Conservation (phyloP, 2,113 vertebrate species). For the Epinephelus fuscoguttatus region DNA sequence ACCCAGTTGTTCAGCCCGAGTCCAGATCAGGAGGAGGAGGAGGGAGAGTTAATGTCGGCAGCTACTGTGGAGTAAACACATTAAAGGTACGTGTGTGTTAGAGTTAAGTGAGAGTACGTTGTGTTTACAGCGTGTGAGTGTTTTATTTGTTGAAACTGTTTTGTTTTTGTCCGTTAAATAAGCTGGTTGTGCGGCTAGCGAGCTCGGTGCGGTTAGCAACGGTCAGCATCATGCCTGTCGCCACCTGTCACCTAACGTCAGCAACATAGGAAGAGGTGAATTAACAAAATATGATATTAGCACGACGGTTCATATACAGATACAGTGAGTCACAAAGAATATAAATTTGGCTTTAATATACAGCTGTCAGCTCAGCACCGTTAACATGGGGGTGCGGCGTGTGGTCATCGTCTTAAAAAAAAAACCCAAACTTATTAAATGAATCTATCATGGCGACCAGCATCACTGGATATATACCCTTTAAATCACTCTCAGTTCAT, state of each 20-base stretch:
- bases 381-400: slow-evolving; percentile 16
- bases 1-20: slow-evolving; percentile 18
- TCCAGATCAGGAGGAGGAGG: slow-evolving; percentile 15
- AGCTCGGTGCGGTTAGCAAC: neutral
- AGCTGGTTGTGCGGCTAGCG: neutral
- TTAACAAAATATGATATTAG: neutral
- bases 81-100: slow-evolving; percentile 30
- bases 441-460: slow-evolving; percentile 26
- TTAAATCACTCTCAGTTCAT: neutral
- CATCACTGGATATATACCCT: neutral
- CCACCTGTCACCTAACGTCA: neutral
- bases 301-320: fast-evolving
- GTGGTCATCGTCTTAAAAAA: neutral
- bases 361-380: neutral
- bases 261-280: neutral
- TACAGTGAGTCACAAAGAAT: fast-evolving
- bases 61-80: neutral
- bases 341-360: neutral
- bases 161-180: neutral
- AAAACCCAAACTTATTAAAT: neutral
- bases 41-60: neutral
- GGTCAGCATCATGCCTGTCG: slow-evolving; percentile 7
- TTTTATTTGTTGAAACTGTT: neutral
- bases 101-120: fast-evolving
- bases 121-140: neutral